phyloP scores from a whole-genome alignment of 2,888 invertebrate genomes.

The Iselma pallidipennis region DNA sequence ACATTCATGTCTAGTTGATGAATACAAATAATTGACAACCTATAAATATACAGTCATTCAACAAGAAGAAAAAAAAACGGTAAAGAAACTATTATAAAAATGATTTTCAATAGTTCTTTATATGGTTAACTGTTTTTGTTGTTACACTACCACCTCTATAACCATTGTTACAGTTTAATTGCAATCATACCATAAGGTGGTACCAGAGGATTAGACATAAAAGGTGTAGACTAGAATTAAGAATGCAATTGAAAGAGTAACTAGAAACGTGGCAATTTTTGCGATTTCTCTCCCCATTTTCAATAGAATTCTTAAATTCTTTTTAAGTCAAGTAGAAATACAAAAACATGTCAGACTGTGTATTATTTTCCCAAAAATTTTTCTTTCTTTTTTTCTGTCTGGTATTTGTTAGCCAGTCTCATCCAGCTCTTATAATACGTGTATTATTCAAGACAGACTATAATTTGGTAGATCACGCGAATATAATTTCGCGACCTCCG shows the following conservation, averaged over 20 bases:
- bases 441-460: conserved; percentile 14
- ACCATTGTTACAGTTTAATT: neutral
- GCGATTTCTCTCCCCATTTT: neutral
- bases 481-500: conserved; percentile 12
- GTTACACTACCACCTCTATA: neutral
- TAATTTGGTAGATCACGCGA: conserved; percentile 27
- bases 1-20: too few relatives aligned
- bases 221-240: neutral
- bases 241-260: neutral
- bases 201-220: neutral
- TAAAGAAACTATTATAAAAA: neutral
- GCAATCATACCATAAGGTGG: neutral
- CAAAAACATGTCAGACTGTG: too few relatives aligned
- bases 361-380: neutral
- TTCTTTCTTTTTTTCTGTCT: neutral
- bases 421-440: neutral
- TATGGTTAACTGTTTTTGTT: neutral
- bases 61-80: too few relatives aligned
- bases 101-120: neutral
- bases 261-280: neutral
- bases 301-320: neutral
- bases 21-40: too few relatives aligned
- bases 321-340: too few relatives aligned
- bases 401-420: neutral
- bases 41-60: too few relatives aligned